A percentile compares a stretch with the other conserved stretches of the same genome.
Evolutionary conservation across 2,797 vertebrate species (phyloP).

Genomic region (Sciurus vulgaris): DNA sequence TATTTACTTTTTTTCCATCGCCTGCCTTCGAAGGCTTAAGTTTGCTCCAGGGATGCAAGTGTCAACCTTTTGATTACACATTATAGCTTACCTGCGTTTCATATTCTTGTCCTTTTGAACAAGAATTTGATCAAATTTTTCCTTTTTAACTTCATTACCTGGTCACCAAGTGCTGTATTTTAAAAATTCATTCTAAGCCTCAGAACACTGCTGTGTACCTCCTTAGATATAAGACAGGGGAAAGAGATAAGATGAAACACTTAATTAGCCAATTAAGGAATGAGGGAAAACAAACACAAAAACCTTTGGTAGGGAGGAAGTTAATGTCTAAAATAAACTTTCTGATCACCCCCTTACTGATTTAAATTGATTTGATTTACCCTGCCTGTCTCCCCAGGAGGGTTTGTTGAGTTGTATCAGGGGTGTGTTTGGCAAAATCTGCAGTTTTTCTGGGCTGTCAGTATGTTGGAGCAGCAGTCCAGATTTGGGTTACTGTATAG

Average conservation of each 20-base stretch:
- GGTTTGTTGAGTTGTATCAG: not conserved
- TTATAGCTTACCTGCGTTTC: slow-evolving; percentile 5
- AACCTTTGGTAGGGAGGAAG: slow-evolving; percentile 19
- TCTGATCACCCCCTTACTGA: not conserved
- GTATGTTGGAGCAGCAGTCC: not conserved
- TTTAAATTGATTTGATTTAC: slow-evolving; percentile 1
- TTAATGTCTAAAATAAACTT: slow-evolving; percentile 16
- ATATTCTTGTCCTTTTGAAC: not conserved
- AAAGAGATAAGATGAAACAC: slow-evolving; percentile 57
- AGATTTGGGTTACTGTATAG: not conserved
- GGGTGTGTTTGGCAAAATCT: not conserved
- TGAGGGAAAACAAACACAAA: slow-evolving; percentile 1
- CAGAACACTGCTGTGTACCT: not conserved
- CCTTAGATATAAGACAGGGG: slow-evolving; percentile 19
- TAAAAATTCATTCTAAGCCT: not conserved
- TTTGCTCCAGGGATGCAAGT: not conserved
- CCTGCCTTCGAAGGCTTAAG: not conserved
- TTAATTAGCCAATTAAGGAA: slow-evolving; percentile 73
- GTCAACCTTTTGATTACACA: not conserved
- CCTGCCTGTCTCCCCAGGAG: not conserved
- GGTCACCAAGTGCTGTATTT: not conserved
- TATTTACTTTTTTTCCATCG: fast-evolving
- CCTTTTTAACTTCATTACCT: not conserved
- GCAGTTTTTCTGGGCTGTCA: not conserved
- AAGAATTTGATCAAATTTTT: not conserved